These are phyloP conservation scores for Grantiella picta DNA, from an alignment of 2,113 vertebrate genomes.

Conservation along the genomic window DNA sequence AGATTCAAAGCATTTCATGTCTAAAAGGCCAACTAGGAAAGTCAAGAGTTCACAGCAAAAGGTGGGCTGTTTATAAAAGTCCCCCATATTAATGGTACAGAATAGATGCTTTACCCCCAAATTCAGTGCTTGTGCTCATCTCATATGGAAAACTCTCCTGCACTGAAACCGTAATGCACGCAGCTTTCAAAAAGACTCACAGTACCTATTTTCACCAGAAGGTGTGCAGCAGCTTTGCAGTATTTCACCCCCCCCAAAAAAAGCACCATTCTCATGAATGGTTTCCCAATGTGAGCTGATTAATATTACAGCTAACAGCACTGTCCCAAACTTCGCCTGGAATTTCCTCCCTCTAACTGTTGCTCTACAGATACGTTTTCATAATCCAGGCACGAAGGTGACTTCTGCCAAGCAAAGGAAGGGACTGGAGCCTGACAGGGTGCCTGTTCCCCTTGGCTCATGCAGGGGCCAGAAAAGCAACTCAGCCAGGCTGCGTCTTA, in stretches of 20 bases:
- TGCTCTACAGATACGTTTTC: not conserved
- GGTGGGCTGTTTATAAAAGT: not conserved
- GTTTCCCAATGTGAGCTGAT: not conserved
- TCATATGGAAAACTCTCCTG: not conserved
- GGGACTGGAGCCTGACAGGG: not conserved
- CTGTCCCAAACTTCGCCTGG: not conserved
- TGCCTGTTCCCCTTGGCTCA: not conserved
- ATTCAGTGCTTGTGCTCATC: not conserved
- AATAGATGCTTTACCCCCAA: not conserved
- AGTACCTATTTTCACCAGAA: not conserved
- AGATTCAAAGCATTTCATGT: not conserved
- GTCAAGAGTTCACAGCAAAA: not conserved
- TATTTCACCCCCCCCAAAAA: not conserved
- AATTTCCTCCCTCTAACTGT: not conserved
- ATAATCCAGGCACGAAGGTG: not conserved
- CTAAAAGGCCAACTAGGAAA: not conserved
- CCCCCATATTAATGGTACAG: not conserved
- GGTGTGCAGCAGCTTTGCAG: not conserved
- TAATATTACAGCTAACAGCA: not conserved
- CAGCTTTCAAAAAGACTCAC: not conserved
- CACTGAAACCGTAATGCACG: not conserved
- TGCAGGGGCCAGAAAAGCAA: not conserved
- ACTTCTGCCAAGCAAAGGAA: not conserved
- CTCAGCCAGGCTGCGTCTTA: fast-evolving
- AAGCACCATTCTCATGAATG: not conserved